These are phyloP conservation scores for Kuschelorhynchus macadamiae DNA, from an alignment of 2,888 invertebrate genomes.

Conservation along the genomic window DNA sequence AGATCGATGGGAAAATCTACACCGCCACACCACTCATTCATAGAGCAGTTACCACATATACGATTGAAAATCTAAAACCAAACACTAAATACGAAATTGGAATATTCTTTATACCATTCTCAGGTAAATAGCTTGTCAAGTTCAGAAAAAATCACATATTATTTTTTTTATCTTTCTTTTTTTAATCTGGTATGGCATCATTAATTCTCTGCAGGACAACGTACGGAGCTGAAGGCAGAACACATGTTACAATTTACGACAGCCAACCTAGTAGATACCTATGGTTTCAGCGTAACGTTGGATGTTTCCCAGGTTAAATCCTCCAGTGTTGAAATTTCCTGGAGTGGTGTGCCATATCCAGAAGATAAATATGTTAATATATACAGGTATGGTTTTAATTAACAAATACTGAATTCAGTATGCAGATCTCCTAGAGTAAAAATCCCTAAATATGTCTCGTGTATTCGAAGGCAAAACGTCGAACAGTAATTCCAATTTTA, in stretches of 20 bases:
- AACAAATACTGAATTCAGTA: neutral
- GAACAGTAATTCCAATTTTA: too few species aligned
- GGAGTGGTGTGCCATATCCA: slow-evolving; percentile 90
- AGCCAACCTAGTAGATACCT: slow-evolving; percentile 81
- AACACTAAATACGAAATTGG: slow-evolving; percentile 87
- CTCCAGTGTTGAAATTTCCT: slow-evolving; percentile 82
- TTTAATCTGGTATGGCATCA: neutral
- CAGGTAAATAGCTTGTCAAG: slow-evolving; percentile 68
- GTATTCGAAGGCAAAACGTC: too few species aligned
- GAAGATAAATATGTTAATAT: slow-evolving; percentile 93
- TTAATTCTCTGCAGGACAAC: slow-evolving; percentile 66
- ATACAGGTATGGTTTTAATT: slow-evolving; percentile 68
- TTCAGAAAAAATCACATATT: neutral
- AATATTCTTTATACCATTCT: slow-evolving; percentile 86
- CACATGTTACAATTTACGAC: slow-evolving; percentile 80
- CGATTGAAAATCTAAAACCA: slow-evolving; percentile 83
- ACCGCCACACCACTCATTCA: slow-evolving; percentile 89
- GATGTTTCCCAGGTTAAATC: slow-evolving; percentile 84
- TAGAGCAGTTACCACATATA: slow-evolving; percentile 83
- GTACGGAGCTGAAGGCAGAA: slow-evolving; percentile 83
- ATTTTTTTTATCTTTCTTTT: slow-evolving; percentile 4
- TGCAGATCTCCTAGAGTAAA: too few species aligned
- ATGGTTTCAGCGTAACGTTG: slow-evolving; percentile 85
- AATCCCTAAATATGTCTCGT: too few species aligned
- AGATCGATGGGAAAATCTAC: slow-evolving; percentile 85